Base-by-base conservation (phyloP, 92 coral and sea anemone species). In the Umimayanthus chanpuru region DNA sequence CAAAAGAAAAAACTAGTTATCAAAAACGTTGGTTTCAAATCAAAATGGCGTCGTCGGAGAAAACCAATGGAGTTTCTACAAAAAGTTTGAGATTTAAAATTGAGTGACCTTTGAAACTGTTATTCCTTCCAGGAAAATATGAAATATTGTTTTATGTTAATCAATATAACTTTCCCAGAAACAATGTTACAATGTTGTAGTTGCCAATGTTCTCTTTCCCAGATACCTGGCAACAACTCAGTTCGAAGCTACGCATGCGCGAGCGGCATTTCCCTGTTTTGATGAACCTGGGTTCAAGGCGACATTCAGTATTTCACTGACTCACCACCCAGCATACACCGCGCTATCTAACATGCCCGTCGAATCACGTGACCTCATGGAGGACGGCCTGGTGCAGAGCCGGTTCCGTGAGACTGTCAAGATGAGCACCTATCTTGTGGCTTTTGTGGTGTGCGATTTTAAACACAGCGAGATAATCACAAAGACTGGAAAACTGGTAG, bases 221-320 rank as follows among this genome's bases (percentile, higher is more conserved):
- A 65, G 87, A 64, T 55, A 82, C 14, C 38, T 64, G 73, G 73
- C 10, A 38, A 25, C 87, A 32, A 96, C 98, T 41, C 98, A 96
- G 80, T 96, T 96, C 65, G 98, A 96, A 73, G 93, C 98, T 2
- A 95, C 97, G 28, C 90, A 93, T 36, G 98, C 98, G 0, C 94
- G 98, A 49, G 88, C 89, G 0, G 98, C 96, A 18, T 96, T 96
- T 83, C 98, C 98, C 6, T 96, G 98, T 77, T 96, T 96, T 81
- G 98, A 96, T 49, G 98, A 96, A 77, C 98, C 98, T 3, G 93
- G 91, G 21, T 93, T 96, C 90, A 96, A 96, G 78, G 98, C 98
- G 9, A 88, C 88, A 3, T 96, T 96, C 88, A 85, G 78, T 65
- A 92, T 96, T 73, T 88, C 91, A 81, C 83, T 96, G 43, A 79